Evolutionary conservation across 1,140 invertebrate species (phyloP).

Genomic region (Pristionchus pacificus): DNA sequence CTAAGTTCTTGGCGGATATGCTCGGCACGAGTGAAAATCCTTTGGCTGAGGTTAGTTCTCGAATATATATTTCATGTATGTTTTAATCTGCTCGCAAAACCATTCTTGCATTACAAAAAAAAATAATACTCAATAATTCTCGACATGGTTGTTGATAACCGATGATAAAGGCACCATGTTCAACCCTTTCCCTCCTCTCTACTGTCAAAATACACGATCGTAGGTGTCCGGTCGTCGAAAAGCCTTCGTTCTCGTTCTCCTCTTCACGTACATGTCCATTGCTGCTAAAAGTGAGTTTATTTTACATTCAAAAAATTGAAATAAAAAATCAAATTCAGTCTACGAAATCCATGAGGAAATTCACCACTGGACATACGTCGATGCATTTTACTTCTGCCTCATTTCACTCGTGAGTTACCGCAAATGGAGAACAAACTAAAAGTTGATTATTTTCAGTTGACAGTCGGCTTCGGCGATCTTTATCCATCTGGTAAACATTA

Average conservation of each 20-base stretch:
- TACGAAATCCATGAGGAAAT: conserved; percentile 17
- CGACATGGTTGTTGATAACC: too few relatives aligned
- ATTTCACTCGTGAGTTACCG: conserved; percentile 11
- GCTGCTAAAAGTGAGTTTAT: too few relatives aligned
- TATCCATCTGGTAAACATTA: too few relatives aligned
- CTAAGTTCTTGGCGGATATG: conserved; percentile 17
- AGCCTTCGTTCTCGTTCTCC: conserved; percentile 1
- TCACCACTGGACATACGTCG: conserved; percentile 22
- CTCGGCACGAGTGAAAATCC: conserved; percentile 15
- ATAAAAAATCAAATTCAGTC: too few relatives aligned
- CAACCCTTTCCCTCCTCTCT: too few relatives aligned
- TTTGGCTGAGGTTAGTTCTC: conserved; percentile 13
- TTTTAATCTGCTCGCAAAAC: too few relatives aligned
- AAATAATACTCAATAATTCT: too few relatives aligned
- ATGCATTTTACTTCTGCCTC: conserved; percentile 25
- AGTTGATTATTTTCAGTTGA: conserved; percentile 11
- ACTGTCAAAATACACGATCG: neutral
- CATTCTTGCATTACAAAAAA: too few relatives aligned
- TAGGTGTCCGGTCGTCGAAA: neutral
- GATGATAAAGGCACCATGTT: too few relatives aligned
- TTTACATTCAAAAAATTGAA: too few relatives aligned
- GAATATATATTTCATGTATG: too few relatives aligned
- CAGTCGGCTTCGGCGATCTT: conserved; percentile 16
- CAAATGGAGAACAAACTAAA: too few relatives aligned
- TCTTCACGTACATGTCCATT: conserved; percentile 13